Evolutionary conservation across 2,113 vertebrate species (phyloP), one percentile per base, ranked within the genome.

Genomic region (Cyanoderma ruficeps): DNA sequence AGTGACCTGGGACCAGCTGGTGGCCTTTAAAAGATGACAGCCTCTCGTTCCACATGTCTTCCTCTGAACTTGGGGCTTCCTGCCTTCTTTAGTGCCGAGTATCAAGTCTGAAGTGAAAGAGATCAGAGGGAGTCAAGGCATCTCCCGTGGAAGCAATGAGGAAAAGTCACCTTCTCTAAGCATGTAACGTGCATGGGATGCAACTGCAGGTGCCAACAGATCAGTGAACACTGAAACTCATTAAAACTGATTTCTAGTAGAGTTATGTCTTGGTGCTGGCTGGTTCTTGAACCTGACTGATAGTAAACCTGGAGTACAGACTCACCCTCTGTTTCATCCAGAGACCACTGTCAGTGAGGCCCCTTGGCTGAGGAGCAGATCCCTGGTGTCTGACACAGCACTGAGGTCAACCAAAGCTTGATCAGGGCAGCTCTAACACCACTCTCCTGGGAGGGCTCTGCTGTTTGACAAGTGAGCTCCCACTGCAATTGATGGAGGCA

Each of bases 321-420:
- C 24, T 80, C 24, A 7, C 24, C 7, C 12, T 52, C 8, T 0
- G 0, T 42, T 72, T 68, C 59, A 52, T 30, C 27, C 3, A 50
- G 57, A 57, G 28, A 23, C 8, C 5, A 10, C 19, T 6, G 4
- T 18, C 11, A 5, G 27, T 1, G 9, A 84, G 44, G 64, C 18
- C 13, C 27, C 30, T 42, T 52, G 68, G 6, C 46, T 41, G 72
- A 74, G 59, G 46, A 55, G 44, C 44, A 60, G 46, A 39, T 47
- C 46, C 20, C 41, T 37, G 55, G 22, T 49, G 28, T 65, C 59
- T 41, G 27, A 69, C 9, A 16, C 0, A 2, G 17, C 64, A 33
- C 60, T 46, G 46, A 61, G 83, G 7, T 69, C 50, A 19, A 19
- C 2, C 47, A 41, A 60, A 88, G 35, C 53, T 35, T 35, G 33